Base-by-base conservation (phyloP, 2,797 vertebrate species). In the Lindbergichthys nudifrons region DNA sequence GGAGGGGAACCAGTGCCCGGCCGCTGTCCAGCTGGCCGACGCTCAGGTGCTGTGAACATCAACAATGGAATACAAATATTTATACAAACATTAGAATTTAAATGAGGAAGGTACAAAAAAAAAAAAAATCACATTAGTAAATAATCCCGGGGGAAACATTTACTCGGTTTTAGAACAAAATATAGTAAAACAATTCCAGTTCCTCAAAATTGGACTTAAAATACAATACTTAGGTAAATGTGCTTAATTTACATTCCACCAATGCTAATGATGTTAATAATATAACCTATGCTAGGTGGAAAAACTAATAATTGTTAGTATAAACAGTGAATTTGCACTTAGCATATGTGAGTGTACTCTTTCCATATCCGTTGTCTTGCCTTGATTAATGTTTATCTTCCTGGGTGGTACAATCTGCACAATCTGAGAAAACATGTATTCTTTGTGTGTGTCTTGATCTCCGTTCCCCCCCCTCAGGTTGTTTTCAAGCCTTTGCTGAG, bases 1-100 rank as follows among this genome's bases (percentile, higher is more conserved):
- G 87, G 98, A 99, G 83, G 96, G 95, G 4, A 98, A 97, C 85
- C 96, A 96, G 75, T 98, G 97, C 19, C 97, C 97, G 7, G 97
- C 97, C 56, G 98, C 98, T n/a, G 98, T 99, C 48, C 98, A 99
- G 63, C 92, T 99, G 51, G 98, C 98, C 11, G 98, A 99, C 56
- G 98, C 98, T 50, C 98, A 99, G 96, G 98, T 99, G 81, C 71
- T n/a, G 15, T 48, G 11, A 10, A 46, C 18, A 51, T 36, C 6
- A 36, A 36, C 26, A 26, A 26, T 26, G 26, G 26, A 26, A 26
- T 5, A 4, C 26, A 26, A 9, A 36, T 36, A 36, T 36, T 36
- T 36, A 36, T 36, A 36, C 7, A 36, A 36, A 36, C 32, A 36
- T 36, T 36, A 36, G 32, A 9, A 36, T 6, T 36, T 9, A 36